These are phyloP conservation scores for Lomographa bimaculata DNA, from an alignment of 2,888 invertebrate species.

Conservation along the genomic window DNA sequence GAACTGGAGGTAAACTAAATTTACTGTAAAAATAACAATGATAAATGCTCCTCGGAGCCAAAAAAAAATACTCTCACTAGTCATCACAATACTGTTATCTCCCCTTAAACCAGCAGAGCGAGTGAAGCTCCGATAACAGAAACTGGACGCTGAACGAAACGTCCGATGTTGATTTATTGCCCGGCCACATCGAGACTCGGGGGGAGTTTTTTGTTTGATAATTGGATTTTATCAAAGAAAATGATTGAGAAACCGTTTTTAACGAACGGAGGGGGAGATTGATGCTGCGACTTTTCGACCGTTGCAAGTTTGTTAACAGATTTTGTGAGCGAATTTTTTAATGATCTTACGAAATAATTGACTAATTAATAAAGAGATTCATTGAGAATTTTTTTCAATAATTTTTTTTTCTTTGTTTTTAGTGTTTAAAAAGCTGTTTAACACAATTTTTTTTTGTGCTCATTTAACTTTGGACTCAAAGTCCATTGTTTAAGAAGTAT, in stretches of 20 bases:
- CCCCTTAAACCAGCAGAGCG: slow-evolving; percentile 3
- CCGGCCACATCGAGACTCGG: slow-evolving; percentile 28
- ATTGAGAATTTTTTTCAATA: too few species aligned
- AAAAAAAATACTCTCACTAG: too few species aligned
- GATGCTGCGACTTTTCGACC: background rate
- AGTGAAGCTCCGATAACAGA: slow-evolving; percentile 26
- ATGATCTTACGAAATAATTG: too few species aligned
- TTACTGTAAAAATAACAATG: too few species aligned
- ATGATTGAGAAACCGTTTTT: slow-evolving; percentile 8
- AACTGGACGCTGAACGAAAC: slow-evolving; percentile 47
- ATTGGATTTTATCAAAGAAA: slow-evolving; percentile 19
- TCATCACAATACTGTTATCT: background rate
- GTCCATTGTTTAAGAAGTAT: too few species aligned
- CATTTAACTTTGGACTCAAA: too few species aligned
- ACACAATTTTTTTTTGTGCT: too few species aligned
- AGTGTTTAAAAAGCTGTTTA: too few species aligned
- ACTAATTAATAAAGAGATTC: too few species aligned
- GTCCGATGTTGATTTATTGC: slow-evolving; percentile 50
- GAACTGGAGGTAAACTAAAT: too few species aligned
- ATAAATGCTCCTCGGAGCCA: too few species aligned
- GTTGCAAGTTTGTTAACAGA: background rate
- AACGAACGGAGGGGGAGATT: slow-evolving; percentile 8
- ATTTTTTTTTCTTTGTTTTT: too few species aligned
- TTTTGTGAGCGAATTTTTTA: background rate
- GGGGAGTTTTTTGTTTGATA: slow-evolving; percentile 2